A percentile compares a stretch with the other conserved stretches of the same genome.
Evolutionary conservation across 2,797 vertebrate genomes (phyloP).

Genomic region (Characodon lateralis): DNA sequence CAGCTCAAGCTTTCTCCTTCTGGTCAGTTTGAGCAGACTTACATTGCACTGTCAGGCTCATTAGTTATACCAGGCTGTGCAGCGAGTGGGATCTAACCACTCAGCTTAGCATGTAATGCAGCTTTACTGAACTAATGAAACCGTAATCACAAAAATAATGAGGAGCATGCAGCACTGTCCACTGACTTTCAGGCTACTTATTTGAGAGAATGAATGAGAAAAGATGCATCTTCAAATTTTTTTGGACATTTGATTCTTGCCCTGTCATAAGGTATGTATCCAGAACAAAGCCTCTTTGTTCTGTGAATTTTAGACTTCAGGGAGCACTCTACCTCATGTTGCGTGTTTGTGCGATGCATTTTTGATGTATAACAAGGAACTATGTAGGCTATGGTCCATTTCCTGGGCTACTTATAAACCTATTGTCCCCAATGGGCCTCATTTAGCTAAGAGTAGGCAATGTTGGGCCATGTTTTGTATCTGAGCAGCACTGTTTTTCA

Average conservation of each 20-base stretch:
- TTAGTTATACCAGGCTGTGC: conserved; percentile 63
- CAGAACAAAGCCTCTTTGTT: conserved; percentile 22
- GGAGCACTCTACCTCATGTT: conserved; percentile 56
- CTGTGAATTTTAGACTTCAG: conserved; percentile 48
- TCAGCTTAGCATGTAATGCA: conserved; percentile 61
- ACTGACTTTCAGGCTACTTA: conserved; percentile 56
- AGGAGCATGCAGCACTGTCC: conserved; percentile 55
- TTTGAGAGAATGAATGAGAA: conserved; percentile 56
- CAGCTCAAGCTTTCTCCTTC: conserved; percentile 24
- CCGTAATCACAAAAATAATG: conserved; percentile 76
- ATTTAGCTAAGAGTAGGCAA: conserved; percentile 68
- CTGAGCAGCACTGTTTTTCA: conserved; percentile 32
- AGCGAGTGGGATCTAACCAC: conserved; percentile 51
- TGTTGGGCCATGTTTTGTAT: conserved; percentile 55
- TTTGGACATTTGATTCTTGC: conserved; percentile 47
- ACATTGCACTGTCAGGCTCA: conserved; percentile 62
- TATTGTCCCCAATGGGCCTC: conserved; percentile 73
- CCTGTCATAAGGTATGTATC: conserved; percentile 17
- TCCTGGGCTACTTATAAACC: conserved; percentile 68
- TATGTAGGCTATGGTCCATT: conserved; percentile 71
- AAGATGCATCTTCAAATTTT: conserved; percentile 49
- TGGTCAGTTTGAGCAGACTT: conserved; percentile 45
- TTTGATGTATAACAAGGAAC: conserved; percentile 64
- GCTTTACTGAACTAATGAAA: conserved; percentile 73
- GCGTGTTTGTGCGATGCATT: conserved; percentile 63